Conservation (phyloP, 2,113 vertebrate species). For the human (Homo sapiens) region GRCh38 chr1:226453001-226453500, state of each 20-base stretch:
- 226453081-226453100: neutral
- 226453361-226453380: neutral
- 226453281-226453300: neutral
- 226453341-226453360: neutral
- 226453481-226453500: neutral
- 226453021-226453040: neutral
- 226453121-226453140: neutral
- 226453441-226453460: fast-evolving
- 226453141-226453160: neutral
- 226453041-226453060: neutral
- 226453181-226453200: neutral
- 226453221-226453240: neutral
- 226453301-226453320: neutral
- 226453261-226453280: neutral
- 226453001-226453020: neutral
- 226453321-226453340: neutral
- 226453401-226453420: neutral
- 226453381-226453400: neutral
- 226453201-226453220: neutral
- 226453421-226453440: neutral
- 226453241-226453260: neutral
- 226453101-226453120: neutral
- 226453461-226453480: neutral
- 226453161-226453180: neutral
- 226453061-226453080: neutral